Evolutionary conservation across 2,888 invertebrate genomes (phyloP).

Genomic region (Latrodectus hesperus): DNA sequence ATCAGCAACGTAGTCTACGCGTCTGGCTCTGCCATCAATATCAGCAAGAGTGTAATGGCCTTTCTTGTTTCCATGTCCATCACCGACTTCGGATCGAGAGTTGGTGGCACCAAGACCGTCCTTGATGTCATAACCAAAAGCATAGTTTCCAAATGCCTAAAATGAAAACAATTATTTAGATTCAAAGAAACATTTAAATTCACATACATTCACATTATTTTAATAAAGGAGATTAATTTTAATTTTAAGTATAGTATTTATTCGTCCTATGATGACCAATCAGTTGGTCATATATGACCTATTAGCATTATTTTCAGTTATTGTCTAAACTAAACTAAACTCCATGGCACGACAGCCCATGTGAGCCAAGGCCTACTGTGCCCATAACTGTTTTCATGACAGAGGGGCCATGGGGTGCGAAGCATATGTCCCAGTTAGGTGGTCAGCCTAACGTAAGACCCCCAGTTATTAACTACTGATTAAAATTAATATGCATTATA

Average conservation of each 20-base stretch:
- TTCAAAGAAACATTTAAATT: background rate
- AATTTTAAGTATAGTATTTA: background rate
- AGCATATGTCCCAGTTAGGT: too few relatives aligned
- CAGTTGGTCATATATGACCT: background rate
- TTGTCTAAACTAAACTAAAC: too few relatives aligned
- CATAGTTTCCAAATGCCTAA: conserved; percentile 54
- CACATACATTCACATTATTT: background rate
- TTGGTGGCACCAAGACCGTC: conserved; percentile 67
- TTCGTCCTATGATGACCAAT: background rate
- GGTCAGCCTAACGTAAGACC: too few relatives aligned
- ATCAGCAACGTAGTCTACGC: conserved; percentile 67
- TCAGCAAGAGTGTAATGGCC: conserved; percentile 67
- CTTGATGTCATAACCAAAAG: conserved; percentile 67
- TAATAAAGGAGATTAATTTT: background rate
- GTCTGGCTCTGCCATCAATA: conserved; percentile 64
- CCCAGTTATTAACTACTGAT: too few relatives aligned
- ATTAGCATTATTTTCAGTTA: background rate
- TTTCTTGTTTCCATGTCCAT: conserved; percentile 66
- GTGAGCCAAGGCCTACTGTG: too few relatives aligned
- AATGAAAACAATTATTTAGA: background rate
- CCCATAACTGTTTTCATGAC: too few relatives aligned
- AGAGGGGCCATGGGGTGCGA: too few relatives aligned
- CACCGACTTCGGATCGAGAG: conserved; percentile 68
- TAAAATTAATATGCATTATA: background rate
- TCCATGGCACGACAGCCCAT: too few relatives aligned